phyloP scores from a whole-genome alignment of 2,113 vertebrate species.

The Herpailurus yagouaroundi region DNA sequence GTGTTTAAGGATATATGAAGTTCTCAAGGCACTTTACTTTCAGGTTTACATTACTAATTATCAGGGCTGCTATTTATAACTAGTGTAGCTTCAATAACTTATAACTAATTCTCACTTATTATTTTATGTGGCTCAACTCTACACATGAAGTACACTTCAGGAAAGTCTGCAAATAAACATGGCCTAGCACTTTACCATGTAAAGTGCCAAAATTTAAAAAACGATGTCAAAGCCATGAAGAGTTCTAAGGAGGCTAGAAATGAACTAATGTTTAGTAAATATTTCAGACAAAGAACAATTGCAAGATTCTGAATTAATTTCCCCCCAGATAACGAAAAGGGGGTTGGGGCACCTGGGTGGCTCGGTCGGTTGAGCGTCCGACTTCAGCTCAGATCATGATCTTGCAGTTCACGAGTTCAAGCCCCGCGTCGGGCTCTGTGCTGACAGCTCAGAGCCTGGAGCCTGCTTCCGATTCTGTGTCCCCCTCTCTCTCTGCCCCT shows the following conservation, averaged over 20 bases:
- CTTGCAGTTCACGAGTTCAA: too few species aligned
- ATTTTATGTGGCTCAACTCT: conserved; percentile 25
- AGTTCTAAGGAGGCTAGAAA: neutral
- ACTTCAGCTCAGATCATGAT: too few species aligned
- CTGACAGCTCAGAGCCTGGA: too few species aligned
- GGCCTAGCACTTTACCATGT: conserved; percentile 15
- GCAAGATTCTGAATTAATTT: conserved; percentile 9
- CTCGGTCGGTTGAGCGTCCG: too few species aligned
- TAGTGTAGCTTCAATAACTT: conserved; percentile 4
- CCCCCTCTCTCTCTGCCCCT: too few species aligned
- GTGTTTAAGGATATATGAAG: conserved; percentile 8
- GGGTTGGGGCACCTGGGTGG: too few species aligned
- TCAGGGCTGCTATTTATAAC: conserved; percentile 9
- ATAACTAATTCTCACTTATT: conserved; percentile 41
- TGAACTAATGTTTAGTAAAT: neutral
- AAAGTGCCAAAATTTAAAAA: conserved; percentile 40
- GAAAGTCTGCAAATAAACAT: conserved; percentile 43
- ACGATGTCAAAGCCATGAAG: neutral
- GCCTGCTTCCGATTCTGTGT: too few species aligned
- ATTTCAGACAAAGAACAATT: neutral
- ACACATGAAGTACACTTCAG: conserved; percentile 6
- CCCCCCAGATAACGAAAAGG: neutral
- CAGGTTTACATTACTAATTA: conserved; percentile 10
- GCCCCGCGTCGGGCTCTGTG: too few species aligned
- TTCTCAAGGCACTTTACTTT: conserved; percentile 39